Evolutionary conservation across 2,888 invertebrate genomes (phyloP).

Genomic region (Meghimatium bilineatum): DNA sequence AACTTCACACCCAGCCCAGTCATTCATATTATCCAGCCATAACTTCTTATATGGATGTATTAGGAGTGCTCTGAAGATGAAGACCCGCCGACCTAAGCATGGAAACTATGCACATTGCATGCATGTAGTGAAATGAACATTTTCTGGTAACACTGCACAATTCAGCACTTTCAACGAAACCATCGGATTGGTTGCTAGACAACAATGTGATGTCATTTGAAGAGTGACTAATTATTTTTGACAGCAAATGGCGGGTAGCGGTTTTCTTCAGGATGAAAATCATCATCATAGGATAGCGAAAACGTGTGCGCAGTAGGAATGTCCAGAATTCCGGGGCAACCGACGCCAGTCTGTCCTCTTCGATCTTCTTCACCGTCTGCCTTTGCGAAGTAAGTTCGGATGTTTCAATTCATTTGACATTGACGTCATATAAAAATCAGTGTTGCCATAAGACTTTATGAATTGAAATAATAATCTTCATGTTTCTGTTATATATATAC

Average conservation of each 20-base stretch:
- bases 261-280: constrained; percentile 4
- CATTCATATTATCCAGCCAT: too few species aligned
- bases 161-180: background rate
- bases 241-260: constrained; percentile 7
- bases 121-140: too few species aligned
- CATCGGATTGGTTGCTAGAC: background rate
- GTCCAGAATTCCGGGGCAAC: background rate
- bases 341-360: background rate
- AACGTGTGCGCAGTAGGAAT: background rate
- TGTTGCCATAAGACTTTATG: too few species aligned
- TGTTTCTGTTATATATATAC: too few species aligned
- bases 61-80: too few species aligned
- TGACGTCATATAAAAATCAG: too few species aligned
- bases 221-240: background rate
- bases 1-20: too few species aligned
- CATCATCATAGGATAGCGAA: background rate
- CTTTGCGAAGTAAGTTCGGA: background rate
- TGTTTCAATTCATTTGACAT: background rate
- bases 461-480: too few species aligned
- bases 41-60: too few species aligned
- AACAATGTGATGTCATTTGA: constrained; percentile 2
- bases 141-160: background rate
- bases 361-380: background rate
- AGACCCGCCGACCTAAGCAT: too few species aligned
- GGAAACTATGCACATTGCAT: too few species aligned